Conservation (phyloP, 2,888 invertebrate genomes). For the Chydorus sphaericus region DNA sequence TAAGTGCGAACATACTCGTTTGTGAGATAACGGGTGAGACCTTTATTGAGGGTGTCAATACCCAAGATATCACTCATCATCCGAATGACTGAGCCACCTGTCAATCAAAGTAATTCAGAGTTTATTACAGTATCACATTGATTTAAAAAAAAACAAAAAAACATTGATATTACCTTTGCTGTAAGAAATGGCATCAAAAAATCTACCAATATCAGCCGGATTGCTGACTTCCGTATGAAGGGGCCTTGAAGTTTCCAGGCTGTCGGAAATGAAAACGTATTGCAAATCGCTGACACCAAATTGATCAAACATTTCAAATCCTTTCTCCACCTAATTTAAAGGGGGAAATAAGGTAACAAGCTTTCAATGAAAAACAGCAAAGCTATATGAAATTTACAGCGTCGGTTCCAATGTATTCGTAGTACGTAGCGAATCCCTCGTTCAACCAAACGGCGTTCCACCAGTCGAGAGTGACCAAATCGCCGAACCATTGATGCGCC, state of each 20-base stretch:
- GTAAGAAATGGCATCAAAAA: constrained; percentile 12
- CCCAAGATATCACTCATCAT: not conserved
- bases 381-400: not conserved
- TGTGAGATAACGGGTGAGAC: not conserved
- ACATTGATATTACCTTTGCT: constrained; percentile 6
- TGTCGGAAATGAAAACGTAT: constrained; percentile 3
- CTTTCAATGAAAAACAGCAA: not conserved
- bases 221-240: constrained; percentile 4
- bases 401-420: constrained; percentile 21
- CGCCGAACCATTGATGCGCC: constrained; percentile 31
- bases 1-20: not conserved
- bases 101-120: too few species aligned
- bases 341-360: not conserved
- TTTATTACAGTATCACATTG: not conserved
- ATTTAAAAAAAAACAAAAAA: not conserved
- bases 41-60: not conserved
- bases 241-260: constrained; percentile 1
- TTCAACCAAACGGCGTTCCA: constrained; percentile 28
- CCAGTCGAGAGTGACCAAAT: constrained; percentile 24
- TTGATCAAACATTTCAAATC: not conserved
- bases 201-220: not conserved
- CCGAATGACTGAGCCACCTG: not conserved
- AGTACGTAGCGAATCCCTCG: constrained; percentile 28
- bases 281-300: not conserved
- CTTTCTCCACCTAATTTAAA: constrained; percentile 2